These are phyloP conservation scores for Alviniconcha marisindica DNA, from an alignment of 1,140 invertebrate genomes.

Conservation along the genomic window DNA sequence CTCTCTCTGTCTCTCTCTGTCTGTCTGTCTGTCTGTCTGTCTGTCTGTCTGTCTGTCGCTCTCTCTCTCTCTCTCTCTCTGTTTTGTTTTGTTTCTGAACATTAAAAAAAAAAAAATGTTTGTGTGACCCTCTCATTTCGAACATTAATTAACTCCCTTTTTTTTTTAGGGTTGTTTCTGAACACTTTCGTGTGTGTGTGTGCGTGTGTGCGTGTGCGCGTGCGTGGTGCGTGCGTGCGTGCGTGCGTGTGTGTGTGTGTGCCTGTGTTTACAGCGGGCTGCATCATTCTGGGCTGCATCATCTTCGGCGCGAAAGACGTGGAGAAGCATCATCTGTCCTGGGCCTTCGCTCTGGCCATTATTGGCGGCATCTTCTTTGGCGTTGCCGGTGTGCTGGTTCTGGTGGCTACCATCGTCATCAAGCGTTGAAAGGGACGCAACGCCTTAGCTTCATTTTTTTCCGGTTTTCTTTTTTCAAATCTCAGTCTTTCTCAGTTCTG, in stretches of 20 bases:
- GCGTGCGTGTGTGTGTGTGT: not conserved
- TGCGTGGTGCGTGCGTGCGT: not conserved
- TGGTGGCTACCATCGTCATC: conserved; percentile 32
- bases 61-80: not conserved
- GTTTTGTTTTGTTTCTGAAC: not conserved
- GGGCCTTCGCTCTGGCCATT: conserved; percentile 38
- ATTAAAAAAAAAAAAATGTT: not conserved
- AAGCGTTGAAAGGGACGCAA: conserved; percentile 18
- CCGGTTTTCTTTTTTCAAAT: not conserved
- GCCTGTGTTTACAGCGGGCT: not conserved
- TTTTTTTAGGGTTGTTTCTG: too few species aligned
- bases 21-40: not conserved
- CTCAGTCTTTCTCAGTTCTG: not conserved
- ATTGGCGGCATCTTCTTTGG: conserved; percentile 39
- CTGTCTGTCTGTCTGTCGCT: not conserved
- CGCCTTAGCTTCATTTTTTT: not conserved
- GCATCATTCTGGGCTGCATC: conserved; percentile 37
- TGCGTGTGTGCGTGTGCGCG: not conserved
- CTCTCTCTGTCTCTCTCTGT: not conserved
- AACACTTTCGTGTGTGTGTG: not conserved
- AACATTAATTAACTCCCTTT: not conserved
- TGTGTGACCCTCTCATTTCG: too few species aligned
- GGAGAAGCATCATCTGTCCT: conserved; percentile 22
- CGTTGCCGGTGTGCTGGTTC: conserved; percentile 32
- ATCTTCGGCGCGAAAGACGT: conserved; percentile 32